These are phyloP conservation scores for Nilaparvata lugens DNA, from an alignment of 1,140 invertebrate genomes.

Conservation along the genomic window DNA sequence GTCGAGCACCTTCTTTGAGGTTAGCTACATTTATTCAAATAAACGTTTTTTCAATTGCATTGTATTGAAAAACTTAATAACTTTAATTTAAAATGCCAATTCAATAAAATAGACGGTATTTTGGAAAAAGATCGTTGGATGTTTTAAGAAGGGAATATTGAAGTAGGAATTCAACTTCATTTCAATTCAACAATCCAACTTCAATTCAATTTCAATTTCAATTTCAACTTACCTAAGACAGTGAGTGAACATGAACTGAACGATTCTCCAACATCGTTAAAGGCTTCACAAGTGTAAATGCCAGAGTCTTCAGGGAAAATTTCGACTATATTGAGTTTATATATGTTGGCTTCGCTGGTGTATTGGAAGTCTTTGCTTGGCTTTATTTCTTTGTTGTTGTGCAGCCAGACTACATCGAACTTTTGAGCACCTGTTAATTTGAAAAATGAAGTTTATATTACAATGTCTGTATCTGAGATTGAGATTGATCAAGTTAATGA, in stretches of 20 bases:
- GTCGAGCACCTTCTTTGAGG: no score
- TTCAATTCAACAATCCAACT: background rate
- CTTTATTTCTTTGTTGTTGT: constrained; percentile 95
- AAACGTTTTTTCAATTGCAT: no score
- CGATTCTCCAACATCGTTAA: constrained; percentile 88
- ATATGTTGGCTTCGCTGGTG: constrained; percentile 78
- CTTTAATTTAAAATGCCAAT: no score
- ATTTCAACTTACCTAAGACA: constrained; percentile 49
- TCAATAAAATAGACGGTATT: no score
- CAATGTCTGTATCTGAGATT: no score
- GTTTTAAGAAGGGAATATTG: background rate
- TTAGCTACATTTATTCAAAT: no score
- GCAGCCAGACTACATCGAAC: constrained; percentile 90
- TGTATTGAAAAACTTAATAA: no score
- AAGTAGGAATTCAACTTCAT: background rate
- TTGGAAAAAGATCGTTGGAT: background rate
- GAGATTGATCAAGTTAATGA: no score
- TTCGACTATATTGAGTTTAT: constrained; percentile 84
- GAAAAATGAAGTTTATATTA: no score
- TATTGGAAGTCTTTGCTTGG: constrained; percentile 94
- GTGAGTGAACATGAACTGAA: constrained; percentile 83
- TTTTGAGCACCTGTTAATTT: constrained; percentile 54
- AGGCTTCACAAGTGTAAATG: constrained; percentile 92
- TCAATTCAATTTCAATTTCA: no score
- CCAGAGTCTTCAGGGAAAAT: constrained; percentile 92